These are phyloP conservation scores for Xylophagus ater DNA, from an alignment of 2,888 invertebrate genomes.

Conservation along the genomic window DNA sequence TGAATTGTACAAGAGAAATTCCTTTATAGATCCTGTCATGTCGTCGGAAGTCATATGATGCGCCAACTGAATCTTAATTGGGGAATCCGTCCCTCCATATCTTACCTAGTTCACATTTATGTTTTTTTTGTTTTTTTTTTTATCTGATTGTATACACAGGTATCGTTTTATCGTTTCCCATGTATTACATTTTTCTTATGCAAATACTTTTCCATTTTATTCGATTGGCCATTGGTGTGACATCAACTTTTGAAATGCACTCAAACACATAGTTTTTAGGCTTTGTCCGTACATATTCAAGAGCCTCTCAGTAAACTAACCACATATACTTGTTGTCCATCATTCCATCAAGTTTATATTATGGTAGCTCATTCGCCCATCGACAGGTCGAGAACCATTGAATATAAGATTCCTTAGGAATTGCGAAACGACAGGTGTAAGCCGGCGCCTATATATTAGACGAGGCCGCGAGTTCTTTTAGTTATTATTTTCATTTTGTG, in stretches of 20 bases:
- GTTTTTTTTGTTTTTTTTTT: no score
- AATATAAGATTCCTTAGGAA: constrained; percentile 20
- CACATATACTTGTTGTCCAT: no score
- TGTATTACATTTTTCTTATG: constrained; percentile 14
- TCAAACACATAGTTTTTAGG: constrained; percentile 3
- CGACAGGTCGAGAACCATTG: constrained; percentile 13
- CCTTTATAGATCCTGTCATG: constrained; percentile 20
- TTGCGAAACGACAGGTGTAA: constrained; percentile 24
- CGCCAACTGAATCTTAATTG: constrained; percentile 23
- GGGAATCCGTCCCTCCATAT: constrained; percentile 15
- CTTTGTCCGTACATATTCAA: no score
- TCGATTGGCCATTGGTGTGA: constrained; percentile 8
- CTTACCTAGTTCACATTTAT: no score
- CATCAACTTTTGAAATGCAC: constrained; percentile 4
- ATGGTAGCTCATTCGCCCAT: constrained; percentile 7
- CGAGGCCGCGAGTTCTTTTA: constrained; percentile 1
- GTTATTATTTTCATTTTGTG: not conserved
- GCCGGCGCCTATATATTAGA: constrained; percentile 22
- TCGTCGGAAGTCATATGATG: constrained; percentile 21
- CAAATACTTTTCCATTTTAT: no score
- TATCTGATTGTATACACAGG: no score
- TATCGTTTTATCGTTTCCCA: no score
- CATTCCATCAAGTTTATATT: constrained; percentile 7
- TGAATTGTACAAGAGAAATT: no score
- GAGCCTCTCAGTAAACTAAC: no score